A percentile compares a stretch with the other conserved stretches of the same genome.
These are phyloP conservation scores for Empidonax alnorum DNA, from an alignment of 2,113 vertebrate genomes.

Conservation along the genomic window DNA sequence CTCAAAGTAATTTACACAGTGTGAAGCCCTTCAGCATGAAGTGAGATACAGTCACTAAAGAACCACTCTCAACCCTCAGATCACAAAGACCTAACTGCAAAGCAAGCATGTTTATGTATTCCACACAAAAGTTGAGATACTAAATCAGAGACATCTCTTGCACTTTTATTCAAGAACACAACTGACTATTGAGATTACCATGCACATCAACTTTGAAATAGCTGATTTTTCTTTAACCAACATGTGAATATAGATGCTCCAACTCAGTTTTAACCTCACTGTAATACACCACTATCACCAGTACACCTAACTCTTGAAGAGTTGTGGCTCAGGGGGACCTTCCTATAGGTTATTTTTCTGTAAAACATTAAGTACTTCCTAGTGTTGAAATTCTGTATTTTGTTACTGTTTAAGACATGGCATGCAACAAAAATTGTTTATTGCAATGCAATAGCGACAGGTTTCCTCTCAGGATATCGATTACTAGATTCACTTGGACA, in stretches of 20 bases:
- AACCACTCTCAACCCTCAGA: not conserved
- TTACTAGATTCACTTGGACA: not conserved
- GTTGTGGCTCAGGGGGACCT: not conserved
- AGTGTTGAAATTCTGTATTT: not conserved
- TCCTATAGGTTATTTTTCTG: not conserved
- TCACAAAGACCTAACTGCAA: not conserved
- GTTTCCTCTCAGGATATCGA: not conserved
- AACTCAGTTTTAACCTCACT: not conserved
- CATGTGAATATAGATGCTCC: not conserved
- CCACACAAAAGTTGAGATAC: not conserved
- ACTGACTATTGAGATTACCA: not conserved
- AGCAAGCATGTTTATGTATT: not conserved
- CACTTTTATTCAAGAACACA: not conserved
- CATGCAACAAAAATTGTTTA: not conserved
- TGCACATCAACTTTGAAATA: not conserved
- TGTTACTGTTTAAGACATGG: not conserved
- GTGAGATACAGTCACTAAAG: not conserved
- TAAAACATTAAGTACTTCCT: not conserved
- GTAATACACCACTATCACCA: not conserved
- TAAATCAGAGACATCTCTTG: not conserved
- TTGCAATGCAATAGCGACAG: not conserved
- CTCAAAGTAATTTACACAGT: not conserved
- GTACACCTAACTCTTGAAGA: not conserved
- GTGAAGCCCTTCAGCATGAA: not conserved
- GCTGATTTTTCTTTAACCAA: not conserved